phyloP scores from a whole-genome alignment of 1,140 invertebrate species.

The Trigoniulus corallinus region DNA sequence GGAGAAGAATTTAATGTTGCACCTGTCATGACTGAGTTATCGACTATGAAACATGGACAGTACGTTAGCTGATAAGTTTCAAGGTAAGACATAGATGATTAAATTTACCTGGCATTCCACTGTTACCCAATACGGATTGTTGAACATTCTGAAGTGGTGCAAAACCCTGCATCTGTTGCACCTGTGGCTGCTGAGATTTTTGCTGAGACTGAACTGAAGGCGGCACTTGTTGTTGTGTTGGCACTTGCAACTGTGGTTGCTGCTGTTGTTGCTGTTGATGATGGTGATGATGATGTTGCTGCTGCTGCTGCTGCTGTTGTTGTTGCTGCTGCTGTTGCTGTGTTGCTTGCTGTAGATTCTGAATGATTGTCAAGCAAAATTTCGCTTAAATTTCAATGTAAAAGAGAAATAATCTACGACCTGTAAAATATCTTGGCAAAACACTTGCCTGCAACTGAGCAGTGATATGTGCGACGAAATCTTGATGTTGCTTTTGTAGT shows the following conservation, averaged over 20 bases:
- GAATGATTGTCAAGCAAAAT: background rate
- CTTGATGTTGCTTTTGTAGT: constrained; percentile 81
- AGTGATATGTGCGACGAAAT: constrained; percentile 76
- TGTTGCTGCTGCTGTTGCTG: constrained; percentile 21
- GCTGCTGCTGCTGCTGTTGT: constrained; percentile 42
- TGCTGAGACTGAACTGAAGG: constrained; percentile 10
- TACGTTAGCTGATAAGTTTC: no score
- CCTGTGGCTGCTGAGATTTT: constrained; percentile 2
- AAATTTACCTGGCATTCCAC: no score
- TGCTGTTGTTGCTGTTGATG: constrained; percentile 15
- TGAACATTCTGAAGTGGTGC: no score
- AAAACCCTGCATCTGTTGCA: no score
- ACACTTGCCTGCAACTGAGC: constrained; percentile 40
- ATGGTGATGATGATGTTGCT: constrained; percentile 10
- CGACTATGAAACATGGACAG: no score
- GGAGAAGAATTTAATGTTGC: no score
- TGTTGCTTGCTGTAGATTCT: background rate
- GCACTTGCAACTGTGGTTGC: constrained; percentile 19
- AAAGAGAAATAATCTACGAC: no score
- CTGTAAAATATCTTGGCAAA: no score
- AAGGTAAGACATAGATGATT: no score
- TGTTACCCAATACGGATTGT: no score
- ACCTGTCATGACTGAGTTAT: no score
- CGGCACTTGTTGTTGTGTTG: constrained; percentile 14
- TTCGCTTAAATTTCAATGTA: background rate